Evolutionary conservation across 2,888 invertebrate genomes (phyloP), one percentile per base, ranked within the genome.

Genomic region (Cecidostiba fungosa): DNA sequence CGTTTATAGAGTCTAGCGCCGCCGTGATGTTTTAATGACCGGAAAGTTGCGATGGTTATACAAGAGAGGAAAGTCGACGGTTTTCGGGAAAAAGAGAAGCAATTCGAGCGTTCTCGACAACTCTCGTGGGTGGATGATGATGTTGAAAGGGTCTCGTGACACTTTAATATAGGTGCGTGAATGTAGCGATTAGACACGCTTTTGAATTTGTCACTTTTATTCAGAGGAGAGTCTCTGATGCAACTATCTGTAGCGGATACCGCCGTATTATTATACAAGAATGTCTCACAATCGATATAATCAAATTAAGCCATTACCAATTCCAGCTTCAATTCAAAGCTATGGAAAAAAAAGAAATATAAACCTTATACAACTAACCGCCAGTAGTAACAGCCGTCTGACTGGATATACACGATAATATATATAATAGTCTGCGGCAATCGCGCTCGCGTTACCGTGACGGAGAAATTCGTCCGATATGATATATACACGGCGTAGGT

Each of bases 51-150:
- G 74, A 32, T 59, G 50, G 59, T 85, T 85, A 79, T 70, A 76
- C 76, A 85, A 85, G 66, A 85, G 66, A 85, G 82, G 82, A 85
- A 85, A 85, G 85, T 85, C 47, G 66, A 36, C 32, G 12, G 73
- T 73, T 82, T 77, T 76, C 19, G 26, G 81, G 43, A 32, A 66
- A 77, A 47, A 69, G 43, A 32, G 43, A 32, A 54, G 73, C 29
- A 26, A 72, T 59, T 59, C n/a, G n/a, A n/a, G n/a, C n/a, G n/a
- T n/a, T n/a, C n/a, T n/a, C 54, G 16, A 39, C 39, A 43, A 16
- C 29, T n/a, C 47, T 23, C 6, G 66, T 29, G 12, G 23, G 62
- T 23, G 26, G 62, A 62, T 19, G 19, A 62, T 19, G 19, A 54
- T 54, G 54, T 54, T n/a, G 54, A 54, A 54, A 62, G 23, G 62